A percentile compares a stretch with the other conserved stretches of the same genome.
Evolutionary conservation across 2,113 vertebrate species (phyloP).

Genomic region (Petrocephalus zakoni): DNA sequence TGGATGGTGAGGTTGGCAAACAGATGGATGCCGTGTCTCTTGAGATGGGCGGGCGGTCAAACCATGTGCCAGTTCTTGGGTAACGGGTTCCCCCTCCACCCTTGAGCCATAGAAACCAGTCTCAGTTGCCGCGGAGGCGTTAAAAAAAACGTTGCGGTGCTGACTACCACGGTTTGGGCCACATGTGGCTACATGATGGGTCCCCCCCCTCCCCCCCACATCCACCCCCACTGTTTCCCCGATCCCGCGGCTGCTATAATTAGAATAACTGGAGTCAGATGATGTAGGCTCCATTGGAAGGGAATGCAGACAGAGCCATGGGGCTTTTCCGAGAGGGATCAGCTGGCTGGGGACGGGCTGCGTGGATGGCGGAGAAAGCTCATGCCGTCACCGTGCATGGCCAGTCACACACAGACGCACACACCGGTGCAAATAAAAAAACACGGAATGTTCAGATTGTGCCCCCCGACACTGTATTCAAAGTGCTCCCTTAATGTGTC

Average conservation of each 20-base stretch:
- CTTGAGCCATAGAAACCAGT: background rate
- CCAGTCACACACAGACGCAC: background rate
- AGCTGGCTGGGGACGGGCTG: conserved; percentile 38
- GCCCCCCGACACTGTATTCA: background rate
- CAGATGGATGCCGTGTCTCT: background rate
- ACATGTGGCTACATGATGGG: conserved; percentile 9
- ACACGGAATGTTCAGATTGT: background rate
- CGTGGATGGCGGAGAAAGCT: background rate
- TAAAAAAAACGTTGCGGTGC: background rate
- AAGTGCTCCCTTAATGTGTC: background rate
- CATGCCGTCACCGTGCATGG: background rate
- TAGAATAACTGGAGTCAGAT: conserved; percentile 64
- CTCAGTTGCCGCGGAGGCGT: background rate
- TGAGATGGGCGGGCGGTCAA: background rate
- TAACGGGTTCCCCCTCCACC: background rate
- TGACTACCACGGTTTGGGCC: background rate
- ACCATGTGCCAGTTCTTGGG: background rate
- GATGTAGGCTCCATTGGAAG: conserved; percentile 66
- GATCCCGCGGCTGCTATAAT: conserved; percentile 58
- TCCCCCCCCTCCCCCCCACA: too few relatives aligned
- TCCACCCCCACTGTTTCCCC: conserved; percentile 27
- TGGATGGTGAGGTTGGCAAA: background rate
- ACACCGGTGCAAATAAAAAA: background rate
- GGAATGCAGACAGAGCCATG: conserved; percentile 57
- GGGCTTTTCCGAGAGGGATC: conserved; percentile 52